A percentile compares a stretch with the other conserved stretches of the same genome.
phyloP scores from a whole-genome alignment of 1,140 invertebrate genomes.

The Anagrus nilaparvatae region DNA sequence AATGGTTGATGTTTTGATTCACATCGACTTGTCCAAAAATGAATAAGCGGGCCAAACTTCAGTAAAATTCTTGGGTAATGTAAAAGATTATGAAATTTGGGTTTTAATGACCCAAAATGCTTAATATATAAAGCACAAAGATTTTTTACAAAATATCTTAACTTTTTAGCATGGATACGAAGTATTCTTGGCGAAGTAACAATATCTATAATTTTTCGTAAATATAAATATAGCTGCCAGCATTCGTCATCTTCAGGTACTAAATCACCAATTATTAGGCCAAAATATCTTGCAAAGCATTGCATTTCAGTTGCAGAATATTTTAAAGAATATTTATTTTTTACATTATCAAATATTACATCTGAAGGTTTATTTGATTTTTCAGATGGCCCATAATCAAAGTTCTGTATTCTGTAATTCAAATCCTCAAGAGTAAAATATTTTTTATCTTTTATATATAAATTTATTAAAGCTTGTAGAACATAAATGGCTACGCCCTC shows the following conservation, averaged over 20 bases:
- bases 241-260: background rate
- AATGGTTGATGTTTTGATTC: background rate
- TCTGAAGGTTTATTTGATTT: conserved; percentile 11
- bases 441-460: background rate
- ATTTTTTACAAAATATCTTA: background rate
- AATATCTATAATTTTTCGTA: background rate
- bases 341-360: conserved; percentile 4
- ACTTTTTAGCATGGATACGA: background rate
- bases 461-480: background rate
- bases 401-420: background rate
- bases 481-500: conserved; percentile 1
- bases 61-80: background rate
- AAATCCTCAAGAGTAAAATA: background rate
- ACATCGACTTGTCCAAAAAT: background rate
- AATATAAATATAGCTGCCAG: background rate
- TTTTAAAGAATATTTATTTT: conserved; percentile 8
- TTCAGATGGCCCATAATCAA: background rate
- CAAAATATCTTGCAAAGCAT: background rate
- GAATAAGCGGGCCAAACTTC: background rate
- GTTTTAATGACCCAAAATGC: background rate
- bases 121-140: background rate
- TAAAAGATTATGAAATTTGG: background rate
- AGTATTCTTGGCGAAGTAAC: background rate
- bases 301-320: background rate
- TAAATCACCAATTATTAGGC: conserved; percentile 1